A percentile compares a stretch with the other conserved stretches of the same genome.
phyloP scores from a whole-genome alignment of 2,797 vertebrate genomes.

The Manis javanica region DNA sequence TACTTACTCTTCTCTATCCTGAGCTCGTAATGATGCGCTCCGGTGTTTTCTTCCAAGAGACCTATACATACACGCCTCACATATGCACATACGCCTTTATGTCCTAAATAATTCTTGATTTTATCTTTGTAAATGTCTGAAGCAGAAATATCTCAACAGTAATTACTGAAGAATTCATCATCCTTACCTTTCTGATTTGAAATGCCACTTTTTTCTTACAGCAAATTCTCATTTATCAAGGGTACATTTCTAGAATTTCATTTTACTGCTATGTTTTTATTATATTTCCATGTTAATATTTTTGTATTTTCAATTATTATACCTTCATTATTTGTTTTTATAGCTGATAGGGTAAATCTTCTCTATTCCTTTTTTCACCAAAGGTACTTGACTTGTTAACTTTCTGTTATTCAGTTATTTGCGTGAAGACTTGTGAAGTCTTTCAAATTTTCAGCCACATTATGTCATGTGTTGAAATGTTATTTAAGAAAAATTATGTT shows the following conservation, averaged over 20 bases:
- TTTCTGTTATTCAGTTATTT: not conserved
- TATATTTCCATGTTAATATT: constrained; percentile 43
- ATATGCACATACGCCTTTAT: not conserved
- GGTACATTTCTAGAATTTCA: not conserved
- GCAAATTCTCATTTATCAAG: not conserved
- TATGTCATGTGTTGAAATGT: constrained; percentile 11
- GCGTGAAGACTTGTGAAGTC: not conserved
- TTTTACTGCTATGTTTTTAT: not conserved
- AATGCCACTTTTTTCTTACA: not conserved
- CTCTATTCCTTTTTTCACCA: not conserved
- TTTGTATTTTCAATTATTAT: not conserved
- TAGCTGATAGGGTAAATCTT: not conserved
- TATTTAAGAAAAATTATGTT: constrained; percentile 12
- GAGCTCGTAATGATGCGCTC: not conserved
- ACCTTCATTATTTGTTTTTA: not conserved
- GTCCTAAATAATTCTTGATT: constrained; percentile 16
- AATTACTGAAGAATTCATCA: constrained; percentile 38
- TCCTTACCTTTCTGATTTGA: constrained; percentile 32
- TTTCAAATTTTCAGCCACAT: not conserved
- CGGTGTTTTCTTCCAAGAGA: not conserved
- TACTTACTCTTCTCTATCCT: not conserved
- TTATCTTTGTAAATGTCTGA: constrained; percentile 25
- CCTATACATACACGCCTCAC: not conserved
- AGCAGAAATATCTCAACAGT: not conserved
- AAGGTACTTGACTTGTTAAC: not conserved